A percentile compares a stretch with the other conserved stretches of the same genome.
phyloP scores from a whole-genome alignment of 2,113 vertebrate species.

The Albula glossodonta region DNA sequence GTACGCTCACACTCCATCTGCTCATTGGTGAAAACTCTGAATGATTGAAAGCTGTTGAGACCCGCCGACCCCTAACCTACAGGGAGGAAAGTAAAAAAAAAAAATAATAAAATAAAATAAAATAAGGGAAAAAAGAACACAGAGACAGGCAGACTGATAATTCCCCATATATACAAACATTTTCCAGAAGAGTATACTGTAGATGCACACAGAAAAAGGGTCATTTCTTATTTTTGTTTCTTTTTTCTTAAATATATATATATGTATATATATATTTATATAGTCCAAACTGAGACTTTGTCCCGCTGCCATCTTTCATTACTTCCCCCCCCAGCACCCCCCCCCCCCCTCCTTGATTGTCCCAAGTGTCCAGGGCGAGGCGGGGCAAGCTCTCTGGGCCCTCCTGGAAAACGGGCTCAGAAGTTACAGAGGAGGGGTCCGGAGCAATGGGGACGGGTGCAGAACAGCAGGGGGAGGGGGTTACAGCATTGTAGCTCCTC shows the following conservation, averaged over 20 bases:
- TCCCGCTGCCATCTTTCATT: background rate
- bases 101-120: background rate
- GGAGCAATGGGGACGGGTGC: background rate
- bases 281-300: slow-evolving; percentile 25
- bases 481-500: background rate
- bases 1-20: slow-evolving; percentile 29
- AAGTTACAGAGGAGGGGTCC: background rate
- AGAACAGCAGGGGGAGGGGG: too few species aligned
- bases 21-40: slow-evolving; percentile 17
- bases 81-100: slow-evolving; percentile 50
- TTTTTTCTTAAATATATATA: slow-evolving; percentile 14
- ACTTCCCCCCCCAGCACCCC: background rate
- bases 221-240: slow-evolving; percentile 48
- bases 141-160: slow-evolving; percentile 60
- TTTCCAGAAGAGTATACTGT: slow-evolving; percentile 61
- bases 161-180: slow-evolving; percentile 62
- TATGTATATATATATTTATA: slow-evolving; percentile 14
- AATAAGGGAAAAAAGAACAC: background rate
- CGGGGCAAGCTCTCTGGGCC: background rate
- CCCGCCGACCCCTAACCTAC: slow-evolving; percentile 19
- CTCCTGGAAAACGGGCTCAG: background rate
- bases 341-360: background rate
- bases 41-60: slow-evolving; percentile 36
- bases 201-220: slow-evolving; percentile 64
- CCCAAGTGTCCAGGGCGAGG: background rate